Base-by-base conservation (phyloP, 1,140 invertebrate genomes). In the Aphidius gifuensis region DNA sequence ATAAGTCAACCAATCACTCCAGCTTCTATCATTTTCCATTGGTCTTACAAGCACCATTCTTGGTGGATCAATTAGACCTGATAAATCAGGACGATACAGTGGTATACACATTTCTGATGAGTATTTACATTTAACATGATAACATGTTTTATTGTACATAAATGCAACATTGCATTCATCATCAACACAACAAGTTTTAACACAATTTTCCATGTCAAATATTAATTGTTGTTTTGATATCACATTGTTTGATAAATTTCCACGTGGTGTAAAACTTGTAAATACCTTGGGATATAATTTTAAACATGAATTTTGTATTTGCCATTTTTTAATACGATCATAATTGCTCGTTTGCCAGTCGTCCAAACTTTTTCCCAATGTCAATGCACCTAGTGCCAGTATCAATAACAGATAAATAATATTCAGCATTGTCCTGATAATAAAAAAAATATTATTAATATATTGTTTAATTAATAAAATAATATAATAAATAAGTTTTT, bases 41-140 rank as follows among this genome's bases (percentile, higher is more conserved):
- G 90, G 89, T 76, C 86, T 87, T 1, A 92, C 88, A 53, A 92
- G 74, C 11, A 92, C 86, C 89, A 93, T 90, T 57, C 83, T 86
- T 6, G 77, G 78, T 6, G 90, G 84, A 80, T 87, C 85, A 64
- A 79, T 78, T n/a, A 54, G 51, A 61, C 83, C 83, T 9, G 78
- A 71, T 45, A 83, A 77, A 58, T 86, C 85, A 21, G 80, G 68
- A 66, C 84, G 81, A 49, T 82, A 78, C 21, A 89, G 75, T 59
- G 90, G 89, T 66, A 87, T 64, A 70, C 91, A 93, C 48, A 86
- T 73, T 70, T 90, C 85, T 74, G 89, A 85, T 71, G 78, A 87
- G 1, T 32, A 32, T 38, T 79, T 80, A 78, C 91, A 93, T 60
- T 86, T 83, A 9, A 92, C 84, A 79, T 90, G 88, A 72, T 86